Conservation (phyloP, 1,140 invertebrate genomes). For the Centruroides sculpturatus region DNA sequence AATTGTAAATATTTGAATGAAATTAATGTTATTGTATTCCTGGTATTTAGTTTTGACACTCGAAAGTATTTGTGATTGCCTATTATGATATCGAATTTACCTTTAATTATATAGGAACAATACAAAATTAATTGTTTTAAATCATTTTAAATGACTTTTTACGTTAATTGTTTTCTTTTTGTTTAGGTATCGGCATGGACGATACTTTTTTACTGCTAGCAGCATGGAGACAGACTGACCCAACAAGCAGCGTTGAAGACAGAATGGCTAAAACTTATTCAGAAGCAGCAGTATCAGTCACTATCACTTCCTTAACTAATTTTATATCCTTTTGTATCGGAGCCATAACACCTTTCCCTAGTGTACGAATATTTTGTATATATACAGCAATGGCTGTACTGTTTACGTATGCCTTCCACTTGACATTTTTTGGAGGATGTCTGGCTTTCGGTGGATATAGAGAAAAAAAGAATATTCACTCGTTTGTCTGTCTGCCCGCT, state of each 20-base stretch:
- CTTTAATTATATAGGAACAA: too few relatives aligned
- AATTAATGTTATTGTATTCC: too few relatives aligned
- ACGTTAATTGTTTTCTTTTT: background rate
- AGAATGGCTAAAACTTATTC: conserved; percentile 31
- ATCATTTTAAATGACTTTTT: background rate
- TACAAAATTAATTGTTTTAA: too few relatives aligned
- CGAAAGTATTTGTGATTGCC: too few relatives aligned
- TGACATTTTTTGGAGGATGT: conserved; percentile 86
- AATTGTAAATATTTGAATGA: too few relatives aligned
- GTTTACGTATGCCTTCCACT: conserved; percentile 87
- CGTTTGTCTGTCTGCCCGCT: conserved; percentile 44
- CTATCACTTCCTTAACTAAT: conserved; percentile 34
- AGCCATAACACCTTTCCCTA: conserved; percentile 84
- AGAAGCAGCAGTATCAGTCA: conserved; percentile 34
- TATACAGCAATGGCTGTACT: conserved; percentile 85
- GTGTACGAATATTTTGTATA: conserved; percentile 90
- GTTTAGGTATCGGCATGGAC: conserved; percentile 30
- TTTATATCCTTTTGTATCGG: conserved; percentile 37
- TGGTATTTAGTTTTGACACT: too few relatives aligned
- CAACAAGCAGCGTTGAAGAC: conserved; percentile 31
- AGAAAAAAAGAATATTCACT: conserved; percentile 69
- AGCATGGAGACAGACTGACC: conserved; percentile 30
- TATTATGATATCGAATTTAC: too few relatives aligned
- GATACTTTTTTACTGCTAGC: conserved; percentile 33
- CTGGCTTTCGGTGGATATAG: conserved; percentile 80